phyloP scores from a whole-genome alignment of 1,140 invertebrate genomes.

The Tetragonula clypearis region DNA sequence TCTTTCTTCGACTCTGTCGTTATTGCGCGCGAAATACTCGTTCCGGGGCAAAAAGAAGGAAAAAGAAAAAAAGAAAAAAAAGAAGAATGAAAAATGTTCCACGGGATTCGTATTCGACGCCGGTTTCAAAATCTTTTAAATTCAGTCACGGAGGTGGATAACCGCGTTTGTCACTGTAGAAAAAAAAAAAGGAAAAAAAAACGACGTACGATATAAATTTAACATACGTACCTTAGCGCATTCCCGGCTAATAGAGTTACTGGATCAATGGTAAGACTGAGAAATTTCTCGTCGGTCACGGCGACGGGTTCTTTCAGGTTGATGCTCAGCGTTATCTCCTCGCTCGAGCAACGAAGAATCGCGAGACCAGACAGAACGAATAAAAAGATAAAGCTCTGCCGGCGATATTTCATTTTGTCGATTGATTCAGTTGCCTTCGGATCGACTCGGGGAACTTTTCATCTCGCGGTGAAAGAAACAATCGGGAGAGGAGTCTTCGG shows the following conservation, averaged over 20 bases:
- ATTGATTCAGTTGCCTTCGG: not conserved
- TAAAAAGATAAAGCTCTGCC: not conserved
- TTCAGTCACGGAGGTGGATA: not conserved
- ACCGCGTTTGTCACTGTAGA: not conserved
- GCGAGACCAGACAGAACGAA: constrained; percentile 6
- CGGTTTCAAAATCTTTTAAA: not conserved
- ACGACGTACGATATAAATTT: not conserved
- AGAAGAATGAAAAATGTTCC: not conserved
- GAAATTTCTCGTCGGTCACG: constrained; percentile 83
- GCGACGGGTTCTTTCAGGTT: constrained; percentile 80
- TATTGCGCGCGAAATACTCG: not conserved
- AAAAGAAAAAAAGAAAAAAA: too few species aligned
- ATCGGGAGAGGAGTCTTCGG: not conserved
- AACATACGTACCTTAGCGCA: constrained; percentile 78
- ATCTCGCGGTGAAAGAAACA: not conserved
- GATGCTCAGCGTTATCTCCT: constrained; percentile 74
- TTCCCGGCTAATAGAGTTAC: constrained; percentile 75
- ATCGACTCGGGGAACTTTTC: not conserved
- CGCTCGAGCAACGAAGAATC: constrained; percentile 12
- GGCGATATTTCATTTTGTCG: constrained; percentile 31
- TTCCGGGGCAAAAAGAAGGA: too few species aligned
- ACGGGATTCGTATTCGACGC: too few species aligned
- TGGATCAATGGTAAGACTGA: constrained; percentile 86
- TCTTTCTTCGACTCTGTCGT: not conserved
- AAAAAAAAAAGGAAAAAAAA: not conserved